phyloP scores from a whole-genome alignment of 2,888 invertebrate species.

The Malthinus flaveolus region DNA sequence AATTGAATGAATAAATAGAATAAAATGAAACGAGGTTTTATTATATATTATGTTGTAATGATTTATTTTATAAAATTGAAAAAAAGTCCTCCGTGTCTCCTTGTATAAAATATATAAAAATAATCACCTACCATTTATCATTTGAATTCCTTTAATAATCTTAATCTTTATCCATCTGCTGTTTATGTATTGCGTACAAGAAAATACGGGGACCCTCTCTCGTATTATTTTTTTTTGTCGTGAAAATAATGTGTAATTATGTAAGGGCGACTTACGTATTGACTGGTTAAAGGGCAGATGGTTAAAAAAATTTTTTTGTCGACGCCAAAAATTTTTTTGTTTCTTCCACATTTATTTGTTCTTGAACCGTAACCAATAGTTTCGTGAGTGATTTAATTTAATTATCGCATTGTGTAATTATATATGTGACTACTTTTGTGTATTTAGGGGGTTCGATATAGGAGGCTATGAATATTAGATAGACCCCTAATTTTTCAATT shows the following conservation, averaged over 20 bases:
- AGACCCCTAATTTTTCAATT: slow-evolving; percentile 5
- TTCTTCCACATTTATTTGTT: slow-evolving; percentile 3
- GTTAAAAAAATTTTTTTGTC: slow-evolving; percentile 8
- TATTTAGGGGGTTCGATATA: background rate
- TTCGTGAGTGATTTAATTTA: slow-evolving; percentile 19
- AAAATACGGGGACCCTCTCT: slow-evolving; percentile 13
- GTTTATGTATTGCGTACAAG: slow-evolving; percentile 17
- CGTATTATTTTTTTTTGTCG: background rate
- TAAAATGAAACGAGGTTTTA: slow-evolving; percentile 25
- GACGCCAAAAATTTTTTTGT: slow-evolving; percentile 1
- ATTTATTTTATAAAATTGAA: slow-evolving; percentile 30
- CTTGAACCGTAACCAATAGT: slow-evolving; percentile 23
- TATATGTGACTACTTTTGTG: slow-evolving; percentile 1
- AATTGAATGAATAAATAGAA: slow-evolving; percentile 29
- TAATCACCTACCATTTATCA: slow-evolving; percentile 27
- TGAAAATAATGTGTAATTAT: slow-evolving; percentile 12
- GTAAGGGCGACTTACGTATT: slow-evolving; percentile 9
- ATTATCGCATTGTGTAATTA: slow-evolving; percentile 9
- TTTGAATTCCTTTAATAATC: slow-evolving; percentile 25
- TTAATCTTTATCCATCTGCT: slow-evolving; percentile 25
- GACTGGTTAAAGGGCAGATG: slow-evolving; percentile 12
- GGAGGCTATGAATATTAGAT: background rate
- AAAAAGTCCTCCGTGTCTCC: slow-evolving; percentile 24
- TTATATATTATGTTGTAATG: slow-evolving; percentile 15
- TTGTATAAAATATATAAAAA: slow-evolving; percentile 25